A percentile compares a stretch with the other conserved stretches of the same genome.
Conservation (phyloP, 2,113 vertebrate genomes). For the Anthoscopus minutus region DNA sequence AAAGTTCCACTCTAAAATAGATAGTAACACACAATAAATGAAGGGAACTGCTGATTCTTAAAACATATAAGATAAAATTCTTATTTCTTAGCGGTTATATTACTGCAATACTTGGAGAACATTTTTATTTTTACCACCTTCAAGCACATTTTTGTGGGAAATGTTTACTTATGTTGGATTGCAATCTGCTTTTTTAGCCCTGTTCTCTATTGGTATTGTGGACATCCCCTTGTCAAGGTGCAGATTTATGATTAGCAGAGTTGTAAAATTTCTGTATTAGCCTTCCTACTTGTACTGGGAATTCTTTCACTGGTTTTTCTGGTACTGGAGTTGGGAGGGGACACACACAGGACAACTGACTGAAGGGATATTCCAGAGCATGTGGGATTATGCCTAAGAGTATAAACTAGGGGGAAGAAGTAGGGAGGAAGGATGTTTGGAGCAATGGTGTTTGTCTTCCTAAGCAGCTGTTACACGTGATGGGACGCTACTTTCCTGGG, state of each 20-base stretch:
- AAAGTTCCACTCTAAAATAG: neutral
- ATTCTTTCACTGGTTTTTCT: neutral
- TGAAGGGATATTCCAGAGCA: neutral
- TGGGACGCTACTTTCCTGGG: neutral
- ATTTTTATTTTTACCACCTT: neutral
- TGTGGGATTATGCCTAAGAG: too few relatives aligned
- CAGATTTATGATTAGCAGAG: neutral
- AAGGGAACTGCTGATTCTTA: neutral
- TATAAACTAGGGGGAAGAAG: neutral
- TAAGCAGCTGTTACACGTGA: neutral
- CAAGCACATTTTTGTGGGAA: neutral
- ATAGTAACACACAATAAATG: neutral
- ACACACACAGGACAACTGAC: neutral
- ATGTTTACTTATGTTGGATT: neutral
- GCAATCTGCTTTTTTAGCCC: neutral
- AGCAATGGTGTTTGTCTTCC: neutral
- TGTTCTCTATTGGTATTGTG: fast-evolving
- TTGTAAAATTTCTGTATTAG: neutral
- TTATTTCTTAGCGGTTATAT: neutral
- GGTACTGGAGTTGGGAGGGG: neutral
- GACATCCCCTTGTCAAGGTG: neutral
- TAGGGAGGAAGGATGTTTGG: neutral
- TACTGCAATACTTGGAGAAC: neutral
- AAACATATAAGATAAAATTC: neutral
- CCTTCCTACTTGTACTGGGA: neutral